Conservation (phyloP, 2,797 vertebrate genomes). For the Gorsachius magnificus region DNA sequence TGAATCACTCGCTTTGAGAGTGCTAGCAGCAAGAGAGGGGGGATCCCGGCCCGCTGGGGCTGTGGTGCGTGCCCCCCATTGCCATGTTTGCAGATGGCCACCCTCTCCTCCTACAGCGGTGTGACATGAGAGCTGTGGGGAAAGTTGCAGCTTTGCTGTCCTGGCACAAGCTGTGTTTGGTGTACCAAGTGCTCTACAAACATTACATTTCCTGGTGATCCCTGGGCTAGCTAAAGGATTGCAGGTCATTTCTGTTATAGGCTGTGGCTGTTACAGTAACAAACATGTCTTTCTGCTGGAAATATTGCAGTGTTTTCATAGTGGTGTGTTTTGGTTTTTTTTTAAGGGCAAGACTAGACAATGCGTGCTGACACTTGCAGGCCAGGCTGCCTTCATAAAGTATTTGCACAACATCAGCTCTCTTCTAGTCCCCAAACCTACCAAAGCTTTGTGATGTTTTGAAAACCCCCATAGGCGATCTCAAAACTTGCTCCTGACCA, state of each 20-base stretch:
- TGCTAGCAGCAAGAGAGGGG: neutral
- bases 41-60: too few relatives aligned
- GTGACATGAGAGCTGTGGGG: rapidly evolving
- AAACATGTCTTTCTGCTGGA: neutral
- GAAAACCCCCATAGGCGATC: neutral
- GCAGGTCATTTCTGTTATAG: neutral
- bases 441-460: neutral
- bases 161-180: neutral
- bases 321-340: rapidly evolving
- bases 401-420: neutral
- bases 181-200: neutral
- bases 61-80: rapidly evolving
- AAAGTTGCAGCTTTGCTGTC: rapidly evolving
- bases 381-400: neutral
- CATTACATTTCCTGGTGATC: rapidly evolving
- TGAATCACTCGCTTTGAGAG: rapidly evolving
- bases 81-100: neutral
- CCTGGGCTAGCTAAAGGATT: neutral
- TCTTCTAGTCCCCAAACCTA: neutral
- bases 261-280: neutral
- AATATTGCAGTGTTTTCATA: neutral
- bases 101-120: rapidly evolving
- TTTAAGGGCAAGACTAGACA: neutral
- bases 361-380: neutral
- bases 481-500: neutral